phyloP scores from a whole-genome alignment of 2,797 vertebrate species.

The Galago senegalensis region DNA sequence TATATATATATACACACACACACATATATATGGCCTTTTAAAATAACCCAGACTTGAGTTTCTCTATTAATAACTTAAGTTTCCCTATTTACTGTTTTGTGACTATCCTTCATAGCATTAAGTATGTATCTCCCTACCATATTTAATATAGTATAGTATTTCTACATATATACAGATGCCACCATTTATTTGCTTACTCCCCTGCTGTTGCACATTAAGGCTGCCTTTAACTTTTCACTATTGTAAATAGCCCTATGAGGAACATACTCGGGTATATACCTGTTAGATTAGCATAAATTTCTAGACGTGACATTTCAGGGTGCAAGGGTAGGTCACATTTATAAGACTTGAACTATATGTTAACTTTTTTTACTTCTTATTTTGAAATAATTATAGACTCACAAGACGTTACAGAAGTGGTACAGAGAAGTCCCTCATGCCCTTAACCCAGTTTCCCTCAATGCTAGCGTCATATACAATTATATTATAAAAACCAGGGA shows the following conservation, averaged over 20 bases:
- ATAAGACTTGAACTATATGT: background rate
- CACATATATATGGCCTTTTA: background rate
- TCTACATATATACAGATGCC: background rate
- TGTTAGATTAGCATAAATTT: slow-evolving; percentile 12
- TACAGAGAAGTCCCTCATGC: background rate
- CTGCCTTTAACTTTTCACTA: slow-evolving; percentile 15
- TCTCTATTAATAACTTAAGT: background rate
- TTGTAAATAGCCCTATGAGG: background rate
- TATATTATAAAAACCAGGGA: background rate
- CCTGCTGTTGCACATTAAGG: background rate
- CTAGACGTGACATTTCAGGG: background rate
- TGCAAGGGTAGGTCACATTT: background rate
- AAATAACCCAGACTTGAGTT: background rate
- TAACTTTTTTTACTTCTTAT: background rate
- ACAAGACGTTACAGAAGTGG: background rate
- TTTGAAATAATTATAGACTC: slow-evolving; percentile 47
- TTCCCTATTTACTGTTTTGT: slow-evolving; percentile 22
- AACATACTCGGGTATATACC: background rate
- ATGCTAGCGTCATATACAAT: background rate
- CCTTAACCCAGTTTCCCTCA: background rate
- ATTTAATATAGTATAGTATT: background rate
- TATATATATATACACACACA: background rate
- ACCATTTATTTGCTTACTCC: background rate
- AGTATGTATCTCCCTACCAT: background rate
- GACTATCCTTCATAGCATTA: slow-evolving; percentile 36